Evolutionary conservation across 1,140 invertebrate species (phyloP).

Genomic region (Sminthurinus signatus): DNA sequence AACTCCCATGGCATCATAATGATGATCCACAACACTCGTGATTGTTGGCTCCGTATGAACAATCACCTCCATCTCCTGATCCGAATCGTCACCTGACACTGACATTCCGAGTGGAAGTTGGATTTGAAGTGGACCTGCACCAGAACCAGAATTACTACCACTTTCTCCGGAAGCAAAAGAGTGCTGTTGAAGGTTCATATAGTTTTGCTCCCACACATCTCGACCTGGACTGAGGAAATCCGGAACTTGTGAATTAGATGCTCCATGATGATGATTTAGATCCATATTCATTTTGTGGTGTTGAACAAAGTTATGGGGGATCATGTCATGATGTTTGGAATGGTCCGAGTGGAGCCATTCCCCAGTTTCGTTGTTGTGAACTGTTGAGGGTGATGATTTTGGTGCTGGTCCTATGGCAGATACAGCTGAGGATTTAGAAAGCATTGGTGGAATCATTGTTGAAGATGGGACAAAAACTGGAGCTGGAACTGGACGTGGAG

Average conservation of each 20-base stretch:
- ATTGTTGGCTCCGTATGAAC: background rate
- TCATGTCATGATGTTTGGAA: constrained; percentile 19
- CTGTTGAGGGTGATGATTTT: too few relatives aligned
- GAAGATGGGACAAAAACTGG: too few relatives aligned
- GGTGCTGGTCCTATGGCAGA: too few relatives aligned
- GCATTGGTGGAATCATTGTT: too few relatives aligned
- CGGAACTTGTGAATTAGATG: background rate
- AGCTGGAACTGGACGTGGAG: too few relatives aligned
- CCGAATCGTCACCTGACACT: background rate
- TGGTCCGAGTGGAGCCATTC: constrained; percentile 31
- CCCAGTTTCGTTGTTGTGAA: constrained; percentile 12
- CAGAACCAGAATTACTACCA: background rate
- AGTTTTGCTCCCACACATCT: constrained; percentile 34
- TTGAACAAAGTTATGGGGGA: constrained; percentile 14
- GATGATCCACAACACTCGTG: background rate
- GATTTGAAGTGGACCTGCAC: background rate
- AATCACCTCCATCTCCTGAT: background rate
- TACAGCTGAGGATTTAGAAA: too few relatives aligned
- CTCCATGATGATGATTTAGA: too few relatives aligned
- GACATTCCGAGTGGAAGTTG: too few relatives aligned
- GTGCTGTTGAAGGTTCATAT: constrained; percentile 36
- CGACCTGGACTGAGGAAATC: constrained; percentile 5
- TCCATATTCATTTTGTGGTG: too few relatives aligned
- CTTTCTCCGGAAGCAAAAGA: constrained; percentile 20
- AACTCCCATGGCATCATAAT: background rate